A percentile compares a stretch with the other conserved stretches of the same genome.
These are phyloP conservation scores for Drosophila hamatofila DNA, from an alignment of 2,888 invertebrate species.

Conservation along the genomic window DNA sequence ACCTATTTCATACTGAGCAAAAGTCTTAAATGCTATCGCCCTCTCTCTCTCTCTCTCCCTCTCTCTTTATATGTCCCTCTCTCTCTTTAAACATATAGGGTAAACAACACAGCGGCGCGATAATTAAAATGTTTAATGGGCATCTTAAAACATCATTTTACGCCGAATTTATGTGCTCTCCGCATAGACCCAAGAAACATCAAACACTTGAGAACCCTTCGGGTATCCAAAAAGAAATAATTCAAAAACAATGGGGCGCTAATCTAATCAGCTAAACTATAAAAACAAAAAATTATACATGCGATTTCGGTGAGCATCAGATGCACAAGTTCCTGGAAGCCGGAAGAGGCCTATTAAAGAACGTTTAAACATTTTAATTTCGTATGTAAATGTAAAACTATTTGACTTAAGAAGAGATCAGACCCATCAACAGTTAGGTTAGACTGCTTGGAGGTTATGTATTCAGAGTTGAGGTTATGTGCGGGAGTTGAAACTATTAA, in stretches of 20 bases:
- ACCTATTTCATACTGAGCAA: conserved; percentile 11
- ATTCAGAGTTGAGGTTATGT: neutral
- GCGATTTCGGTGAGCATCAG: conserved; percentile 55
- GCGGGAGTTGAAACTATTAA: neutral
- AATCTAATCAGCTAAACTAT: conserved; percentile 75
- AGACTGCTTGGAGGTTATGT: neutral
- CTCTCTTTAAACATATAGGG: conserved; percentile 18
- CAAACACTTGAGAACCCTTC: conserved; percentile 38
- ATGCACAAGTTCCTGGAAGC: conserved; percentile 65
- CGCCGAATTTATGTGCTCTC: conserved; percentile 69
- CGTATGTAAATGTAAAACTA: conserved; percentile 42
- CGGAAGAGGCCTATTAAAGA: conserved; percentile 72
- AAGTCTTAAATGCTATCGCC: neutral
- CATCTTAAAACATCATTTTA: conserved; percentile 78
- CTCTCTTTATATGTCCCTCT: neutral
- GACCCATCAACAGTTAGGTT: neutral
- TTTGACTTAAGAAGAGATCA: conserved; percentile 1
- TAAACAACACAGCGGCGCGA: conserved; percentile 51
- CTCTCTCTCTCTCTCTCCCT: neutral
- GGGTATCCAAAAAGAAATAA: conserved; percentile 16
- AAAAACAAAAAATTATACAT: conserved; percentile 59
- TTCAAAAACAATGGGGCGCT: conserved; percentile 67
- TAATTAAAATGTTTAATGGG: conserved; percentile 81
- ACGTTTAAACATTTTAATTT: conserved; percentile 60
- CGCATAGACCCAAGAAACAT: conserved; percentile 11